Evolutionary conservation across 2,797 vertebrate genomes (phyloP), one percentile per base, ranked within the genome.

Genomic region (Lophius americanus): DNA sequence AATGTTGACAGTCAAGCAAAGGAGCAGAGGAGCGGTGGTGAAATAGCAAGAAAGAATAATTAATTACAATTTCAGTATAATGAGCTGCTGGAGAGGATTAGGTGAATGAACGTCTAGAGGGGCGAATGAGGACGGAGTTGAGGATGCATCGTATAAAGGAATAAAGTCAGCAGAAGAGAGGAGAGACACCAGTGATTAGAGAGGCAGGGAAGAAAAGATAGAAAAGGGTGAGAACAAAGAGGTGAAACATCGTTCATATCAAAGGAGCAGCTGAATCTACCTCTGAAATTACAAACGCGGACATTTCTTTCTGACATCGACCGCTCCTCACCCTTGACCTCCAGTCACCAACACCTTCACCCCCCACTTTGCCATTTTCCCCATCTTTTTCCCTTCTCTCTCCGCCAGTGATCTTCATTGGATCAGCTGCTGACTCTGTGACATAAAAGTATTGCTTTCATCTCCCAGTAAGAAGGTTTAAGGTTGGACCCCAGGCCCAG

Each of bases 101-200:
- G 64, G 67, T 70, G 68, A 57, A 63, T 39, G 66, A 67, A 70
- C 71, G 71, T 73, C 68, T 64, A 72, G 64, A 50, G 72, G 74
- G 69, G 54, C 35, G 42, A 42, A 64, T 35, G 51, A 50, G 12
- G 13, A 52, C 9, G 53, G 23, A 55, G 23, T 23, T 23, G 23
- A 23, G 23, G 23, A 23, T 1, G 23, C 23, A 70, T 38, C 3
- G 55, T 1, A 36, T 5, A 64, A 54, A 54, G 64, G 12, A 49
- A 66, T 38, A 37, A 35, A 51, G 32, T 10, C 66, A 43, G n/a
- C 39, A 37, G 53, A 9, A 48, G 33, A 44, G 14, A 59, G 53
- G 23, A 52, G 13, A 78, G 2, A n/a, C 7, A 47, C 7, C n/a
- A 55, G 9, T 11, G 33, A 36, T 33, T 23, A 52, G 51, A 7